Evolutionary conservation across 2,888 invertebrate species (phyloP).

Genomic region (Habrosyne pyritoides): DNA sequence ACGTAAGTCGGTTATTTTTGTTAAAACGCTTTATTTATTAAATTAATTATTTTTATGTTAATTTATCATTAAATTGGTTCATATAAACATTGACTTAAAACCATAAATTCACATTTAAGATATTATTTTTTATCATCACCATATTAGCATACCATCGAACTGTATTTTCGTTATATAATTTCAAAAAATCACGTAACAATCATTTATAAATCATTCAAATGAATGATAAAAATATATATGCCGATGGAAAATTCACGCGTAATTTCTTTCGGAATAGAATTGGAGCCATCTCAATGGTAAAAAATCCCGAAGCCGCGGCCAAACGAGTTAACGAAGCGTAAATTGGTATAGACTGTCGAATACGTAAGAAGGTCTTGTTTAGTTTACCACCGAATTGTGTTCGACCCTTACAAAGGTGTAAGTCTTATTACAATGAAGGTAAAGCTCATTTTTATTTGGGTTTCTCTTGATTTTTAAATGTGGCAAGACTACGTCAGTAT

Average conservation of each 20-base stretch:
- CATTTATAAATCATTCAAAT: too few relatives aligned
- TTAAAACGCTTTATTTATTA: too few relatives aligned
- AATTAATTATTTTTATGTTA: too few relatives aligned
- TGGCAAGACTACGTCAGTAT: slow-evolving; percentile 26
- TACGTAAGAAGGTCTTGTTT: slow-evolving; percentile 49
- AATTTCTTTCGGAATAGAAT: slow-evolving; percentile 21
- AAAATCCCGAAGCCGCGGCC: slow-evolving; percentile 36
- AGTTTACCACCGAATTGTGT: slow-evolving; percentile 32
- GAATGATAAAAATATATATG: slow-evolving; percentile 10
- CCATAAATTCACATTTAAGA: too few relatives aligned
- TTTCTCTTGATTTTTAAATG: slow-evolving; percentile 14
- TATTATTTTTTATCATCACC: neutral
- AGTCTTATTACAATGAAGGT: slow-evolving; percentile 24
- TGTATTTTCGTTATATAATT: neutral
- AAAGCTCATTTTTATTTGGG: slow-evolving; percentile 32
- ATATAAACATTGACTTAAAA: too few relatives aligned
- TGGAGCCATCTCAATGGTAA: slow-evolving; percentile 28
- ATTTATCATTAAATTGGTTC: too few relatives aligned
- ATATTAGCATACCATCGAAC: neutral
- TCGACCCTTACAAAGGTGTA: slow-evolving; percentile 13
- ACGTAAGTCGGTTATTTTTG: too few relatives aligned
- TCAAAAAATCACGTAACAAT: slow-evolving; percentile 1
- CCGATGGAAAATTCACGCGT: slow-evolving; percentile 8
- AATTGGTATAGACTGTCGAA: slow-evolving; percentile 50
- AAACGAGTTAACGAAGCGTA: slow-evolving; percentile 55